Evolutionary conservation across 2,797 vertebrate genomes (phyloP), one percentile per base, ranked within the genome.

Genomic region (Silurus lanzhouensis): DNA sequence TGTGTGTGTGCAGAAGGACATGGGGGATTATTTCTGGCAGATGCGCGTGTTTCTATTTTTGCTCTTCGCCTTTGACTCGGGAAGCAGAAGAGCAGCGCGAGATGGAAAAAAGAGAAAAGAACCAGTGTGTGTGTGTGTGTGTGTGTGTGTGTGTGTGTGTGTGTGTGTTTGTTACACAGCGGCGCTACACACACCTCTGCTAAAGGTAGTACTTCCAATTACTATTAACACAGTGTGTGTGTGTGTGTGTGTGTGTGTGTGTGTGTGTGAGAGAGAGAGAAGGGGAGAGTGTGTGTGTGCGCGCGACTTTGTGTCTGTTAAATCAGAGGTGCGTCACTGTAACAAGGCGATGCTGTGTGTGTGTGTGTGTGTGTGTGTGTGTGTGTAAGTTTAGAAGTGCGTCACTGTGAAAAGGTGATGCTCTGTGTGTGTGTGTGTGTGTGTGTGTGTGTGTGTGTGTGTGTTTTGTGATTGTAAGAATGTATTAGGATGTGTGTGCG

Each of bases 1-100:
- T 1, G 10, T 20, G 25, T 1, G 10, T 20, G 22, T 13, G 25
- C 27, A 70, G 64, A 38, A 70, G 80, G 48, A n/a, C 66, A 70
- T 22, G 2, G 10, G 63, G 52, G 66, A 22, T 70, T 70, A 82
- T 82, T 70, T 82, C 8, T 67, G 80, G 80, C 64, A 76, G 46
- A 86, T 86, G 44, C 87, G 66, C 20, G 80, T 67, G 89, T 71
- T 86, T 85, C 88, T 89, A 88, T 88, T 90, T 89, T 86, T 83
- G 88, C 48, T 52, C 61, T 81, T 88, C 67, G 77, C 90, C 90
- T 89, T 90, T 91, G 89, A 91, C 90, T 91, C 90, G 87, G 91
- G 90, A 91, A 91, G 91, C 68, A 90, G 81, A 85, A 44, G 17
- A 81, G 87, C 17, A 15, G 60, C 20, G 6, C 19, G 60, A 20